Base-by-base conservation (phyloP, 2,888 invertebrate species). In the Heliconius sara region DNA sequence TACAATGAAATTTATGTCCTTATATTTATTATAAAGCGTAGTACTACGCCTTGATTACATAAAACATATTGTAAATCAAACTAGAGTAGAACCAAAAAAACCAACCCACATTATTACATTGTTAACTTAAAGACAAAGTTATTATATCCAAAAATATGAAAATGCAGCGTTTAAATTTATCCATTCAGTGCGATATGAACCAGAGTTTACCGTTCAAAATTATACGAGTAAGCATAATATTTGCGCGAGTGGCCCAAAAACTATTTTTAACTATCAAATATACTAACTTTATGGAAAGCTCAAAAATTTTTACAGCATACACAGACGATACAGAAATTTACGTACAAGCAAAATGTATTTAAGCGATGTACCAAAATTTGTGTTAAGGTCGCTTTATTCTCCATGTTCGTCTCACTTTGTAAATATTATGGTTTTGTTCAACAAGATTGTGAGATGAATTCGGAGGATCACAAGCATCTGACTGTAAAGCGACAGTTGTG, bases 101-200 rank as follows among this genome's bases (percentile, higher is more conserved):
- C 3, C 43, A 43, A 43, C n/a, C 43, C n/a, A 70, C 39, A 25
- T 16, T 68, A 13, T 39, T 68, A 39, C 68, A 39, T n/a, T 39
- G 13, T 43, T 16, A 25, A 68, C 39, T 68, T 25, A 25, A 25
- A 43, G 43, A 25, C 13, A 70, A 43, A 67, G 66, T 47, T 70
- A 43, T 70, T 70, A 43, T 65, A 27, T 25, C 43, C 70, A 47
- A 43, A 70, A 70, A 70, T 70, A 70, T 70, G 68, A 70, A 70
- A 70, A 70, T 70, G 70, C 16, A 70, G 19, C 43, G 43, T n/a
- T 70, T 70, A 70, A 70, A 70, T 70, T 70, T 47, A 70, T 43
- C 43, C 25, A 39, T 70, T 70, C 25, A 43, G 43, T 70, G 7
- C 7, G 25, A 70, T 70, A 70, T 9, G 70, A 25, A 43, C 70